A percentile compares a stretch with the other conserved stretches of the same genome.
Conservation (phyloP, 92 coral and sea anemone species). For the Porites cylindrica region DNA sequence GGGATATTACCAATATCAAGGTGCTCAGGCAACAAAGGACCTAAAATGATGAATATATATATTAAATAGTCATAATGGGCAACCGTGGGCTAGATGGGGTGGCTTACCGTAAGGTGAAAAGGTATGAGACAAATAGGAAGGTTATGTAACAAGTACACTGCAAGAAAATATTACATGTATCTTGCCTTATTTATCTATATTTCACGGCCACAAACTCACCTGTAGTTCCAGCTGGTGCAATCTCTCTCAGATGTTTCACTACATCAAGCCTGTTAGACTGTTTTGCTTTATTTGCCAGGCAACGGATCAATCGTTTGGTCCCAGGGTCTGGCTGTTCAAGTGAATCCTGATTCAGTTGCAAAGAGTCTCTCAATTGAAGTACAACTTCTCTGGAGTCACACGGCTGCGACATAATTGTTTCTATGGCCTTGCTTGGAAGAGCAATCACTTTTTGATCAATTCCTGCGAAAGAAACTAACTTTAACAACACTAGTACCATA, state of each 20-base stretch:
- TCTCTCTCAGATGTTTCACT: neutral
- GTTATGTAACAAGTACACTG: too few relatives aligned
- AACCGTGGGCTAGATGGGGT: too few relatives aligned
- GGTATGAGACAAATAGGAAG: too few relatives aligned
- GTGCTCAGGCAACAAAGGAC: slow-evolving; percentile 20
- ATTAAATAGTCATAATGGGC: too few relatives aligned
- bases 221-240: slow-evolving; percentile 45
- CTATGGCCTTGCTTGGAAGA: neutral
- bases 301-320: slow-evolving; percentile 11
- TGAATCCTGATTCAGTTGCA: neutral
- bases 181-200: too few relatives aligned
- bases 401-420: neutral
- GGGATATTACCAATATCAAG: slow-evolving; percentile 12
- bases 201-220: slow-evolving; percentile 6
- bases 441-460: neutral
- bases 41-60: neutral
- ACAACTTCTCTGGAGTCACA: neutral
- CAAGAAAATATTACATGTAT: too few relatives aligned
- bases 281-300: neutral
- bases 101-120: too few relatives aligned
- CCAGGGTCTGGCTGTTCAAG: slow-evolving; percentile 11
- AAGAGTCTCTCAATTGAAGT: neutral
- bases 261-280: neutral
- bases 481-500: too few relatives aligned
- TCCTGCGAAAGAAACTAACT: too few relatives aligned